These are phyloP conservation scores for Nipponacmea schrenckii DNA, from an alignment of 2,888 invertebrate species.

Conservation along the genomic window DNA sequence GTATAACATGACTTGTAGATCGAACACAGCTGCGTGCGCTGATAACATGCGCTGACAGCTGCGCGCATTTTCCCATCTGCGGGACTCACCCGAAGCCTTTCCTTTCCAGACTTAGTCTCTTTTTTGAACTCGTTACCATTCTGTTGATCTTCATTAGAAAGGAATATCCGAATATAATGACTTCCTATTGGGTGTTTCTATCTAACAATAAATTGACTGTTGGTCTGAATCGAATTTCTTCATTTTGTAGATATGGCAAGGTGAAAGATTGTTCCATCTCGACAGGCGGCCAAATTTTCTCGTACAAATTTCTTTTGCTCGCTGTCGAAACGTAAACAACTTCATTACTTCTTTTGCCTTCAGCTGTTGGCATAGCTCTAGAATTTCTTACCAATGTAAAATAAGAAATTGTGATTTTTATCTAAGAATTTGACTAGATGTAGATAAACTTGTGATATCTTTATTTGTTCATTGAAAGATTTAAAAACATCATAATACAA, in stretches of 20 bases:
- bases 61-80: slow-evolving; percentile 25
- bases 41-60: slow-evolving; percentile 37
- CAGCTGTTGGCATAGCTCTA: slow-evolving; percentile 5
- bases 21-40: slow-evolving; percentile 29
- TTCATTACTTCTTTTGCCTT: not conserved
- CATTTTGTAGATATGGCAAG: not conserved
- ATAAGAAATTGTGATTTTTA: slow-evolving; percentile 1
- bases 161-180: slow-evolving; percentile 22
- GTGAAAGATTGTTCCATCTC: slow-evolving; percentile 4
- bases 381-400: slow-evolving; percentile 2
- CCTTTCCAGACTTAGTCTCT: slow-evolving; percentile 10
- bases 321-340: not conserved
- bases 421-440: not conserved
- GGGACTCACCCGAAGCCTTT: slow-evolving; percentile 18
- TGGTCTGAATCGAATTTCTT: too few relatives aligned
- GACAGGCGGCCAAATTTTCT: slow-evolving; percentile 1
- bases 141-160: slow-evolving; percentile 19
- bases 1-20: slow-evolving; percentile 14
- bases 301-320: slow-evolving; percentile 6
- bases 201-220: slow-evolving; percentile 17
- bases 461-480: not conserved
- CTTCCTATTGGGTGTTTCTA: slow-evolving; percentile 21
- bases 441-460: slow-evolving; percentile 2
- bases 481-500: too few relatives aligned
- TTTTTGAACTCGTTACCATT: slow-evolving; percentile 12